Conservation (phyloP, 1,140 invertebrate genomes). For the Zophobas atratus region DNA sequence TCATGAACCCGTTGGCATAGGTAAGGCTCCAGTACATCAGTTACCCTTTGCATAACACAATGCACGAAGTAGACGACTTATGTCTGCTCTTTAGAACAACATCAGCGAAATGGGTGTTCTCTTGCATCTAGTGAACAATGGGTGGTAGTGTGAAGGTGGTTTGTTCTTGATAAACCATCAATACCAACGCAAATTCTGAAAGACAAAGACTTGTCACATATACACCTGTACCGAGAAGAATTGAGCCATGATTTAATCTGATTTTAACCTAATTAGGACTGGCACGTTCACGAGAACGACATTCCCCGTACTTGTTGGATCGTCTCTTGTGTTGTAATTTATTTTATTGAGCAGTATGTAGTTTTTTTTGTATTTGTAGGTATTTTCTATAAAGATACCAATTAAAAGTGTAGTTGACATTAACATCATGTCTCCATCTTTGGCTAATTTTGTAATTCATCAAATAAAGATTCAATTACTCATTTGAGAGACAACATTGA, state of each 20-base stretch:
- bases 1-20: conserved; percentile 34
- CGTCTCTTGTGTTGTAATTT: conserved; percentile 42
- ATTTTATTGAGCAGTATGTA: conserved; percentile 10
- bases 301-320: conserved; percentile 53
- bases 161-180: neutral
- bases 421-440: conserved; percentile 24
- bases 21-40: conserved; percentile 26
- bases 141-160: conserved; percentile 23
- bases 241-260: conserved; percentile 51
- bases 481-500: neutral
- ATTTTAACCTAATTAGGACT: conserved; percentile 54
- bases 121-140: conserved; percentile 18
- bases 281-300: conserved; percentile 54
- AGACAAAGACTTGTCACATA: conserved; percentile 32
- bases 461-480: conserved; percentile 29
- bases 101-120: neutral
- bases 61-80: conserved; percentile 41
- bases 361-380: too few species aligned
- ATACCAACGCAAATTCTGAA: neutral
- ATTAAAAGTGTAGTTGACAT: conserved; percentile 35
- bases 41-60: conserved; percentile 36
- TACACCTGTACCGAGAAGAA: conserved; percentile 13
- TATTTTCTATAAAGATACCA: neutral
- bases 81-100: conserved; percentile 26
- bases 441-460: conserved; percentile 33